Base-by-base conservation (phyloP, 2,888 invertebrate species). In the Xylophagus ater region DNA sequence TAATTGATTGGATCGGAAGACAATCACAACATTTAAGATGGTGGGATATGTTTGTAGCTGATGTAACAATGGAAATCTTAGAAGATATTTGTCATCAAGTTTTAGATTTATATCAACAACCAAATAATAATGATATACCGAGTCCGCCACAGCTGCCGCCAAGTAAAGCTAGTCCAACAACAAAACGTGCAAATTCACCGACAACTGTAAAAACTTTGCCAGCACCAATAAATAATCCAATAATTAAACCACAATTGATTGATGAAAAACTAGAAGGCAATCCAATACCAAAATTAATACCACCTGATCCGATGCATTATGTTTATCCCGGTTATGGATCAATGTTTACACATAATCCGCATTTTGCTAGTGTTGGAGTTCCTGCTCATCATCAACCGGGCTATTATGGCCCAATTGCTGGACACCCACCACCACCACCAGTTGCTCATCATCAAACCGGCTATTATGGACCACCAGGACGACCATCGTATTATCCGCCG, bases 21-120 rank as follows among this genome's bases (percentile, higher is more conserved):
- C 70, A 69, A 33, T 61, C 79, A 3, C 77, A 82, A 55, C 84
- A 89, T 62, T 70, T 74, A 4, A 74, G 86, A 18, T 98, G 98
- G 98, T 98, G 96, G 96, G 96, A 97, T 55, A 86, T 88, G 81
- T 93, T 93, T 59, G 89, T 97, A 0, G 88, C 92, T 54, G 93
- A 93, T 56, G 82, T 97, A 20, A 86, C 88, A 2, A 84, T 88
- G 76, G 90, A 93, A 53, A 71, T 96, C 37, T 68, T 98, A 28
- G 97, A 98, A 69, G 94, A 94, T 66, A 92, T 96, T 49, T 96
- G 96, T 54, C 96, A 96, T 67, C 94, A 87, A 72, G 86, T 86
- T 9, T 63, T 96, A 46, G 96, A 96, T 65, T 68, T 96, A 42
- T 96, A 96, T 65, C 85, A 87, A 1, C 78, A 82, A 51, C 73